Percentiles rank a stretch among this genome's conserved stretches.
These are phyloP conservation scores for Pachydiplax longipennis DNA, from an alignment of 2,888 invertebrate species.

Conservation along the genomic window DNA sequence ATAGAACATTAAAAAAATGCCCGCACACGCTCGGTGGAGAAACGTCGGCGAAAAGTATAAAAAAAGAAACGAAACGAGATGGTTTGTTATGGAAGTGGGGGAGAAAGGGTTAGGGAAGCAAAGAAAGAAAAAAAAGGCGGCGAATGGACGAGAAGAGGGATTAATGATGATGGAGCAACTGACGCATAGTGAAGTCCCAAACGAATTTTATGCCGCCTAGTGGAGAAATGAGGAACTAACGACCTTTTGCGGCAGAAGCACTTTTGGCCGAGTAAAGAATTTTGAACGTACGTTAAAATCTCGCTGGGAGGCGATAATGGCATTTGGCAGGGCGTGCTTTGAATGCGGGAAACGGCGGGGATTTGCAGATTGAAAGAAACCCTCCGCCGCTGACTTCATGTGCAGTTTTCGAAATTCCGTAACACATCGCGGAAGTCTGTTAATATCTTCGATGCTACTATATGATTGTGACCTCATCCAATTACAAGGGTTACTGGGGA, in stretches of 20 bases:
- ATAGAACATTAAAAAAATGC: no score
- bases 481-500: no score
- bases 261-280: not conserved
- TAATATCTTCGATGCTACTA: no score
- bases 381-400: no score
- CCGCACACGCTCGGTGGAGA: no score
- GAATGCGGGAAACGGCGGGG: not conserved
- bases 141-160: not conserved
- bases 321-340: not conserved
- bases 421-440: no score
- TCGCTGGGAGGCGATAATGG: not conserved
- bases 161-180: not conserved
- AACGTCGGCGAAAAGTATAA: no score
- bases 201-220: not conserved
- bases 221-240: not conserved
- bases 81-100: not conserved
- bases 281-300: not conserved
- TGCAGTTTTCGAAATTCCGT: no score
- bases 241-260: not conserved
- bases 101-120: not conserved
- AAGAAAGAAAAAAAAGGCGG: not conserved
- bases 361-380: no score
- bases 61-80: no score
- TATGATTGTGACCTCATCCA: no score
- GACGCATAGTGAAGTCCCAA: not conserved